Percentiles rank a stretch among this genome's conserved stretches.
Evolutionary conservation across 2,797 vertebrate genomes (phyloP).

Genomic region (Anas georgica): DNA sequence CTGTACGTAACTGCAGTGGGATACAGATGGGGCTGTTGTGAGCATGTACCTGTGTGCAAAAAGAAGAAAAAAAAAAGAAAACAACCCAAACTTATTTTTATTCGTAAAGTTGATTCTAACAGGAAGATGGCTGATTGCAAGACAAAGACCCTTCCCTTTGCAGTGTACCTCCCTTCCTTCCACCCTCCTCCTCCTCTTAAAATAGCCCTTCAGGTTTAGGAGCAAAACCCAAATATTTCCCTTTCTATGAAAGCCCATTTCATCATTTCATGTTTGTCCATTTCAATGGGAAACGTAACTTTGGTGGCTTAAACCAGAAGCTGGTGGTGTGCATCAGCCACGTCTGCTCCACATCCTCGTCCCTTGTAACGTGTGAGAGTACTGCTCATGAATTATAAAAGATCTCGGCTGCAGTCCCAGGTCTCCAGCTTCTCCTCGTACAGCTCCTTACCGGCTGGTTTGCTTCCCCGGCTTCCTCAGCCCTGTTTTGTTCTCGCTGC

Average conservation of each 20-base stretch:
- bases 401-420: not conserved
- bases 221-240: constrained; percentile 4
- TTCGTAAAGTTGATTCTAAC: constrained; percentile 19
- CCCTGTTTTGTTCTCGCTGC: not conserved
- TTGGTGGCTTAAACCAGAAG: not conserved
- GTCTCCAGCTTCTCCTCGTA: not conserved
- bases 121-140: constrained; percentile 62
- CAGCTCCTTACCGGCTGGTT: not conserved
- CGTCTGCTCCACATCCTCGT: not conserved
- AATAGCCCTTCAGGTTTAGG: constrained; percentile 3
- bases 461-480: not conserved
- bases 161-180: constrained; percentile 60
- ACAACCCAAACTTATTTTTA: not conserved
- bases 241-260: not conserved
- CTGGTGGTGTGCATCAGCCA: not conserved
- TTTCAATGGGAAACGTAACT: not conserved
- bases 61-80: too few species aligned
- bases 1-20: not conserved
- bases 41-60: not conserved
- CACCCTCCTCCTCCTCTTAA: constrained; percentile 44
- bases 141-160: constrained; percentile 59
- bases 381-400: not conserved
- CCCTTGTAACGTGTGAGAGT: not conserved
- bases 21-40: not conserved
- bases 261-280: not conserved